Base-by-base conservation (phyloP, 2,113 vertebrate genomes). In the Podarcis cretensis region DNA sequence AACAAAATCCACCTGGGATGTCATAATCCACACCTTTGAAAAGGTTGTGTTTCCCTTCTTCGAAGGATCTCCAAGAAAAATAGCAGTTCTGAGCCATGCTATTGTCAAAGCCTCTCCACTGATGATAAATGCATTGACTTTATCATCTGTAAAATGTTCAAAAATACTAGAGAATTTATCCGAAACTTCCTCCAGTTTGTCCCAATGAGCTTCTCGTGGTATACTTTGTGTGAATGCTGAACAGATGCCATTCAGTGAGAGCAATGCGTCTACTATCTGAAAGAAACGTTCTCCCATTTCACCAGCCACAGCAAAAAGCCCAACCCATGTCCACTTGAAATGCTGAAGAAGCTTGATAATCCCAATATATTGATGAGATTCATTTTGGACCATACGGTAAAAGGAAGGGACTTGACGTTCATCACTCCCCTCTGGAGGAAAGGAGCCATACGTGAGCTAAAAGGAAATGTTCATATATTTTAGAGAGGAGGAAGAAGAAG, bases 391-490 rank as follows among this genome's bases (percentile, higher is more conserved):
- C 1, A 18, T 86, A 20, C 35, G 63, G 20, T 68, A 86, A 69
- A 86, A 86, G 21, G 21, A 43, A 3, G 63, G 30, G 1, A 1
- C 16, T 1, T 63, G 3, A 23, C 3, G 9, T 10, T 4, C 25
- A 3, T 7, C 18, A 18, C 14, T 32, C 12, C 69, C 65, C 48
- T 77, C 75, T n/a, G 63, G 25, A 4, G 75, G 35, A 69, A 79
- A 79, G 14, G 85, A 79, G 6, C 85, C 85, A 80, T 87, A 87
- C 3, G 76, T 25, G 65, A 87, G 40, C 85, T 87, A 32, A 37
- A 79, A 37, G 20, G n/a, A 71, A 32, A 79, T 6, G 1, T 65
- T 6, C n/a, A 35, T 18, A 13, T 30, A 83, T 83, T 66, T 40
- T 83, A 82, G 63, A 40, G 21, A 43, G 14, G n/a, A n/a, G n/a